Base-by-base conservation (phyloP, 2,888 invertebrate genomes). In the Rhopalosiphum nymphaeae region DNA sequence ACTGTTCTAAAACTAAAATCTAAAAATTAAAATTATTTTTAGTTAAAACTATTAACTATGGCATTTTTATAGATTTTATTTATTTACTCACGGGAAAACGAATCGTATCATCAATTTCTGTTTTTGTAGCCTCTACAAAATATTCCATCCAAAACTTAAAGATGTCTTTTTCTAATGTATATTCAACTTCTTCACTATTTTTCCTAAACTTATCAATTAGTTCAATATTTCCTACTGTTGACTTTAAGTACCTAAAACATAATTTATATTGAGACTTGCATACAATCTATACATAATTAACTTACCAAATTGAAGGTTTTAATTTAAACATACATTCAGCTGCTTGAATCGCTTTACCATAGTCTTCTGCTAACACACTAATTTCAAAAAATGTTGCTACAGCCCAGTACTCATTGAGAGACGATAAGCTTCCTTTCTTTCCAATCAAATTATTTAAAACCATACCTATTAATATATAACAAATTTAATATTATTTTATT, bases 81-180 rank as follows among this genome's bases (percentile, higher is more conserved):
- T 26, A 67, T 89, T 7, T 93, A 96, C 97, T 97, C 96, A 98
- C 98, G 87, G 99, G 99, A 97, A 99, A 99, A 95, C 98, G 96
- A 95, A 99, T 98, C 95, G 97, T 97, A 96, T 98, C 98, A 94
- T 97, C 97, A 95, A 97, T 97, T 95, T 97, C 97, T 94, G 97
- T 96, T 95, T 98, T 98, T 56, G 98, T 98, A 26, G 99, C 99
- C 96, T 99, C 99, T 78, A 98, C 97, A 96, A 99, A 99, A 96
- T 98, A 99, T 95, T 99, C 99, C 97, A 99, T 98, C 99, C 99
- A 99, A 96, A 99, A 99, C 95, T 98, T 97, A 96, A 99, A 99
- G 1, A 98, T 97, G 96, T 98, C 97, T 96, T 98, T 98, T 96
- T 98, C 98, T 0, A 98, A 97, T 0, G 97, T 97, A 25, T 96